These are phyloP conservation scores for Alentia gelatinosa DNA, from an alignment of 2,888 invertebrate species.

Conservation along the genomic window DNA sequence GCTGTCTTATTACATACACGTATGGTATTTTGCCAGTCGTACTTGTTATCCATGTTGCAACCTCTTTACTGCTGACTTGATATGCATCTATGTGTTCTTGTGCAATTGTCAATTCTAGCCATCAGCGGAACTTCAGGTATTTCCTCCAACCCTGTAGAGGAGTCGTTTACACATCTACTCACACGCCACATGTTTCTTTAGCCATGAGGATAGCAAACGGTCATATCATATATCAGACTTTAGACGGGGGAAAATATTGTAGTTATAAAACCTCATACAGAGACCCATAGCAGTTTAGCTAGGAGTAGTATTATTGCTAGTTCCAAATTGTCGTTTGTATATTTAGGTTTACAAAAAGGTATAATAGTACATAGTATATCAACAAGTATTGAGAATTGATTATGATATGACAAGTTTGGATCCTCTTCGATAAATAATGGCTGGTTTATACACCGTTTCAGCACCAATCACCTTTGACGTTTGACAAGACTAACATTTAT, in stretches of 20 bases:
- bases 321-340: too few relatives aligned
- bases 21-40: too few relatives aligned
- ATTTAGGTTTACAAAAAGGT: neutral
- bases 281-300: neutral
- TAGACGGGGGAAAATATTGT: neutral
- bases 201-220: neutral
- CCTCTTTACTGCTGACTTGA: neutral
- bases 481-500: neutral
- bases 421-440: neutral
- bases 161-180: neutral
- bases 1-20: too few relatives aligned
- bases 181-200: neutral
- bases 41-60: neutral
- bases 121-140: slow-evolving; percentile 40
- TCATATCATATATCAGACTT: neutral
- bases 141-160: neutral
- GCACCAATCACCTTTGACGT: neutral
- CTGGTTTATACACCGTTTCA: neutral
- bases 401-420: neutral
- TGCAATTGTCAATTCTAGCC: slow-evolving; percentile 17
- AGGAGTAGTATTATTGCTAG: neutral
- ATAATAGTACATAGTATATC: neutral
- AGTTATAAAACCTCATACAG: too few relatives aligned
- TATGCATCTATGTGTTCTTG: neutral
- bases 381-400: neutral